Conservation (phyloP, 1,140 invertebrate genomes). For the Agraylea sexmaculata region DNA sequence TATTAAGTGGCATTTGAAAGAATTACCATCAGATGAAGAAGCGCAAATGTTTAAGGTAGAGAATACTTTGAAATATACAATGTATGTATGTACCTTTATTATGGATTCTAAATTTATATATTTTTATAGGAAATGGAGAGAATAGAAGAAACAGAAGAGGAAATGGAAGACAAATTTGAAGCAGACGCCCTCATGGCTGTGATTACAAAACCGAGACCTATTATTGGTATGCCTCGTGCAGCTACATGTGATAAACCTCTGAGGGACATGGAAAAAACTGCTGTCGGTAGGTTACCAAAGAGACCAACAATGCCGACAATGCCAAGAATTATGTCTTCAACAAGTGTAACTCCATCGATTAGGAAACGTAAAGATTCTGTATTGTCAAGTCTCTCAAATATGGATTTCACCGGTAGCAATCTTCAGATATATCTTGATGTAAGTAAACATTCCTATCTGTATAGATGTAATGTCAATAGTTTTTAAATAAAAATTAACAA, state of each 20-base stretch:
- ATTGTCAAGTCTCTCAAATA: conserved; percentile 54
- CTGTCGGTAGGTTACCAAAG: conserved; percentile 28
- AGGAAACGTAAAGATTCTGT: conserved; percentile 49
- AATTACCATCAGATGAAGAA: conserved; percentile 45
- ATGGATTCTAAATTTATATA: background rate
- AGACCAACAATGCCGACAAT: conserved; percentile 36
- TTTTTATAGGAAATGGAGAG: conserved; percentile 46
- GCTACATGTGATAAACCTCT: conserved; percentile 41
- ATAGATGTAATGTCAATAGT: background rate
- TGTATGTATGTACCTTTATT: background rate
- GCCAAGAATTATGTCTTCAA: conserved; percentile 42
- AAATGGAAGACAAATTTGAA: conserved; percentile 39
- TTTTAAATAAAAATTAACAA: background rate
- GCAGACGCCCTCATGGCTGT: conserved; percentile 33
- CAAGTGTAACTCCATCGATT: conserved; percentile 33
- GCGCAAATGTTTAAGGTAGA: conserved; percentile 39
- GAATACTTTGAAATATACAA: background rate
- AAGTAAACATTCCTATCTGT: conserved; percentile 23
- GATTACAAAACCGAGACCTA: conserved; percentile 31
- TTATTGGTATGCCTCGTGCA: conserved; percentile 31
- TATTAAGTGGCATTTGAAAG: conserved; percentile 49
- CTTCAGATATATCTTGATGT: conserved; percentile 52
- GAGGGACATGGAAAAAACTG: conserved; percentile 37
- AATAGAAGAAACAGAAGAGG: conserved; percentile 45
- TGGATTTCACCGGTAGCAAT: conserved; percentile 59